Percentiles rank a stretch among this genome's conserved stretches.
Evolutionary conservation across 2,888 invertebrate species (phyloP).

Genomic region (Sinopyrophorus schimmeli): DNA sequence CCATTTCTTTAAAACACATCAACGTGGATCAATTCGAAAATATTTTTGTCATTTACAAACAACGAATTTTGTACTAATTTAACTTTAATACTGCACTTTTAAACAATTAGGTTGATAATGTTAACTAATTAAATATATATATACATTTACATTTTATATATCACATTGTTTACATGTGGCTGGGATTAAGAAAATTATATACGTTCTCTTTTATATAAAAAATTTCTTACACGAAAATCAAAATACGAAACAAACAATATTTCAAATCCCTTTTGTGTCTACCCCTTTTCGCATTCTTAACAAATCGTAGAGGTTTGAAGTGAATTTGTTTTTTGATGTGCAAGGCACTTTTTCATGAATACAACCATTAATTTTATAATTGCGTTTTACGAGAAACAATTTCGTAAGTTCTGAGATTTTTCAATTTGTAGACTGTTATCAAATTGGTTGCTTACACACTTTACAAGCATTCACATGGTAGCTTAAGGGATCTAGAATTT

Average conservation of each 20-base stretch:
- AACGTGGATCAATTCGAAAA: slow-evolving; percentile 2
- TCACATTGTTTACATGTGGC: slow-evolving; percentile 27
- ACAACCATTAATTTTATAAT: slow-evolving; percentile 7
- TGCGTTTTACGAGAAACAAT: too few relatives aligned
- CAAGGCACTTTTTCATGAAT: slow-evolving; percentile 20
- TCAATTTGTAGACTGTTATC: too few relatives aligned
- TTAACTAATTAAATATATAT: slow-evolving; percentile 13
- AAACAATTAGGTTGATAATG: slow-evolving; percentile 15
- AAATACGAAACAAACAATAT: slow-evolving; percentile 1
- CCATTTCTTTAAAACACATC: slow-evolving; percentile 5
- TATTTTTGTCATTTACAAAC: slow-evolving; percentile 8
- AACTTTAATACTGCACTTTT: slow-evolving; percentile 9
- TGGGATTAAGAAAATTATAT: too few relatives aligned
- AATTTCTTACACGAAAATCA: neutral
- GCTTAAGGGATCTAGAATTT: too few relatives aligned
- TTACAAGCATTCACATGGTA: too few relatives aligned
- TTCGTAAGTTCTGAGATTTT: too few relatives aligned
- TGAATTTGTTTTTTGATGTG: slow-evolving; percentile 8
- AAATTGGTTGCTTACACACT: too few relatives aligned
- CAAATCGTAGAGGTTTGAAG: too few relatives aligned
- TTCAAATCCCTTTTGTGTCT: too few relatives aligned
- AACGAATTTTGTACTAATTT: neutral
- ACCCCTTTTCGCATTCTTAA: too few relatives aligned
- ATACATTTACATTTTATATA: slow-evolving; percentile 19
- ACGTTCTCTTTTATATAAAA: too few relatives aligned